Evolutionary conservation across 2,888 invertebrate species (phyloP).

Genomic region (Gerosis bhagava): DNA sequence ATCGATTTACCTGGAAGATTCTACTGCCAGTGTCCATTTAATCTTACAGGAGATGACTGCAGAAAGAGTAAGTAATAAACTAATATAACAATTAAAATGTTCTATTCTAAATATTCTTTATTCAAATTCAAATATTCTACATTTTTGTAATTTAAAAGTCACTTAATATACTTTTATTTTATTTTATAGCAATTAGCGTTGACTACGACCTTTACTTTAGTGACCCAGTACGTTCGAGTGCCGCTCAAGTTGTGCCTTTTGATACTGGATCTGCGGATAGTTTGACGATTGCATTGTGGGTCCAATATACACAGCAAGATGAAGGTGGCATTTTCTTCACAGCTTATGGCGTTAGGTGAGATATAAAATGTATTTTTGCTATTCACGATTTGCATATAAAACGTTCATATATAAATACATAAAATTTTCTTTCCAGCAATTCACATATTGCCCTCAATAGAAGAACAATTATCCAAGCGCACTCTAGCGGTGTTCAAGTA

Average conservation of each 20-base stretch:
- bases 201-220: slow-evolving; percentile 98
- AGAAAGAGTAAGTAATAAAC: slow-evolving; percentile 92
- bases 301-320: slow-evolving; percentile 95
- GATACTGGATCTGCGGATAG: slow-evolving; percentile 89
- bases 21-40: slow-evolving; percentile 98
- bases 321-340: slow-evolving; percentile 97
- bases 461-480: slow-evolving; percentile 93
- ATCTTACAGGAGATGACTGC: slow-evolving; percentile 97
- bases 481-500: slow-evolving; percentile 96
- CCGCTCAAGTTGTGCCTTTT: slow-evolving; percentile 96
- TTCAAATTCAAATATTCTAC: too few species aligned
- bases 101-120: too few species aligned
- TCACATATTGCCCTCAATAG: slow-evolving; percentile 90
- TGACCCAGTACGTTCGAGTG: slow-evolving; percentile 94
- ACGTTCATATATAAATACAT: too few species aligned
- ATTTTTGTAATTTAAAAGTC: too few species aligned
- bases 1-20: slow-evolving; percentile 95
- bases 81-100: too few species aligned
- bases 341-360: slow-evolving; percentile 92
- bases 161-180: slow-evolving; percentile 14
- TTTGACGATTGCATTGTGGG: slow-evolving; percentile 97
- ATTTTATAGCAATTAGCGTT: slow-evolving; percentile 94
- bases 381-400: too few species aligned
- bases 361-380: too few species aligned
- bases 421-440: slow-evolving; percentile 80